A percentile compares a stretch with the other conserved stretches of the same genome.
phyloP scores from a whole-genome alignment of 2,113 vertebrate genomes.

The Garra rufa region DNA sequence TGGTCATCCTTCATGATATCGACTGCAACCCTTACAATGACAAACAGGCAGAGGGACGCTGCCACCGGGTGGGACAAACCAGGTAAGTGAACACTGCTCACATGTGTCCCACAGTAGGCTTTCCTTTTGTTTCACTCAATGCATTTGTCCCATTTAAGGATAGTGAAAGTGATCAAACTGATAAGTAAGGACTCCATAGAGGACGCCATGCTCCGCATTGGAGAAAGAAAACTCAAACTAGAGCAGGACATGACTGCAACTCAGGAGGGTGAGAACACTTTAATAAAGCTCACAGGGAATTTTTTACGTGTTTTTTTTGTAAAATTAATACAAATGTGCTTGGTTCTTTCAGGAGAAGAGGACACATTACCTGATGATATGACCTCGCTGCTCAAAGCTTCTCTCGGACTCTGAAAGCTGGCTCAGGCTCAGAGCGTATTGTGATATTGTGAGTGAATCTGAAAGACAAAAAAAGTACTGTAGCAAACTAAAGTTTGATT shows the following conservation, averaged over 20 bases:
- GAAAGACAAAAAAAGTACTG: slow-evolving; percentile 29
- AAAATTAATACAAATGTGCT: neutral
- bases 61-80: slow-evolving; percentile 87
- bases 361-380: slow-evolving; percentile 61
- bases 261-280: slow-evolving; percentile 75
- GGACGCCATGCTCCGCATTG: slow-evolving; percentile 87
- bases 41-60: slow-evolving; percentile 89
- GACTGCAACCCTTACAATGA: slow-evolving; percentile 93
- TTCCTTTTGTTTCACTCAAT: neutral
- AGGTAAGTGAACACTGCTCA: slow-evolving; percentile 70
- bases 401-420: slow-evolving; percentile 57
- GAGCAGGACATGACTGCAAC: slow-evolving; percentile 87
- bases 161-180: slow-evolving; percentile 84
- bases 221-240: slow-evolving; percentile 84
- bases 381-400: slow-evolving; percentile 61
- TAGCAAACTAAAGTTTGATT: neutral
- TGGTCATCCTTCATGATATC: slow-evolving; percentile 94
- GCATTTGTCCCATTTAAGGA: slow-evolving; percentile 70
- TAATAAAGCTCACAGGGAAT: neutral
- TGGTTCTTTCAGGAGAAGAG: slow-evolving; percentile 51
- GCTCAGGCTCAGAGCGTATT: neutral
- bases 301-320: neutral
- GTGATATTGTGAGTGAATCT: slow-evolving; percentile 25
- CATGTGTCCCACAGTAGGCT: neutral
- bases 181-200: slow-evolving; percentile 87